Percentiles rank a stretch among this genome's conserved stretches.
phyloP scores from a whole-genome alignment of 2,797 vertebrate genomes.

The Danio aesculapii region DNA sequence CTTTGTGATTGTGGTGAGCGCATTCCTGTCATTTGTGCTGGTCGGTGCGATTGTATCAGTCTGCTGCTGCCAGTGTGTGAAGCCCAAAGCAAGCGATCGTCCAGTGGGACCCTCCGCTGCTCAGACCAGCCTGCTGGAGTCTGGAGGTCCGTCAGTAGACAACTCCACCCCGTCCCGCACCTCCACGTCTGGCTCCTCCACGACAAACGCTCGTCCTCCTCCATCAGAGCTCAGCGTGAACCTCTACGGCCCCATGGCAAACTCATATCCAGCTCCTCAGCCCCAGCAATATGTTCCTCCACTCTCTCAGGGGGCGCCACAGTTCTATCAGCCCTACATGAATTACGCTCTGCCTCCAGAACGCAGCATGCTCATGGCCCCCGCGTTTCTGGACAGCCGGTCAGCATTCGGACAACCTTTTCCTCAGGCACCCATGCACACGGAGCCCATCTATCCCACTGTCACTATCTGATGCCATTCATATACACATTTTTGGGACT shows the following conservation, averaged over 20 bases:
- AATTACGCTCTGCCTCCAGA: conserved; percentile 64
- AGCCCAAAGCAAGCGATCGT: conserved; percentile 60
- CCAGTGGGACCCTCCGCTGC: conserved; percentile 57
- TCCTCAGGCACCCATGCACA: conserved; percentile 61
- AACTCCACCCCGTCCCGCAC: conserved; percentile 63
- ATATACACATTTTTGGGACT: background rate
- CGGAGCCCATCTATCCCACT: conserved; percentile 57
- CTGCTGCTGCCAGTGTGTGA: conserved; percentile 73
- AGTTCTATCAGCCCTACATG: conserved; percentile 61
- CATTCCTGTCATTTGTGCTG: conserved; percentile 70
- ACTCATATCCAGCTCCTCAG: conserved; percentile 54
- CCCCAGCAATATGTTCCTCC: conserved; percentile 50
- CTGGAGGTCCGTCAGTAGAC: conserved; percentile 62
- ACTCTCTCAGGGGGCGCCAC: conserved; percentile 45
- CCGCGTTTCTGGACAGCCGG: conserved; percentile 65
- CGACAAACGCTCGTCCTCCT: conserved; percentile 48
- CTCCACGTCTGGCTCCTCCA: conserved; percentile 67
- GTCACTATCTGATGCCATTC: conserved; percentile 55
- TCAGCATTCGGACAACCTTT: conserved; percentile 53
- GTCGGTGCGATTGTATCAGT: conserved; percentile 68
- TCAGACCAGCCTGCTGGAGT: conserved; percentile 70
- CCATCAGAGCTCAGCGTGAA: conserved; percentile 63
- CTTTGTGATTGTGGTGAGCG: conserved; percentile 71
- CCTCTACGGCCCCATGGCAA: conserved; percentile 56
- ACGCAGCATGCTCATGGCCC: conserved; percentile 54